Conservation (phyloP, 2,113 vertebrate genomes). For the Phrynosoma platyrhinos region DNA sequence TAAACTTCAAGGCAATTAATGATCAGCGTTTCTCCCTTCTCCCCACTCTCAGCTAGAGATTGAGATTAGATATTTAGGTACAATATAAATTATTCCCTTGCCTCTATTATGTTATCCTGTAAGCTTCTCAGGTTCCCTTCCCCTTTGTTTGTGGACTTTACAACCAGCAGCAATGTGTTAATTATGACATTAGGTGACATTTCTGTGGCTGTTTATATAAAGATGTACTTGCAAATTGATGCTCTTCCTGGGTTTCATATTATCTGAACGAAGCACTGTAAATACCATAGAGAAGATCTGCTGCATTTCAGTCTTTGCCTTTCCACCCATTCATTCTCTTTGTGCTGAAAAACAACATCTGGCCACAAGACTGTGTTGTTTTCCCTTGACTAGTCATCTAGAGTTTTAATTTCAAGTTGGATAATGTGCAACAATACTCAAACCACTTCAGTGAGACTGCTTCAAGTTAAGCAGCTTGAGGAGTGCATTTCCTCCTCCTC, state of each 20-base stretch:
- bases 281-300: neutral
- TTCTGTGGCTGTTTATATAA: rapidly evolving
- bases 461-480: conserved; percentile 13
- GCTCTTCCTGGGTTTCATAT: conserved; percentile 35
- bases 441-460: conserved; percentile 7
- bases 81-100: neutral
- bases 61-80: conserved; percentile 29
- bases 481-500: neutral
- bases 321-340: neutral
- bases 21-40: conserved; percentile 20
- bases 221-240: neutral
- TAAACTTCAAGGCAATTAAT: conserved; percentile 32
- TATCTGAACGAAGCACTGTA: neutral
- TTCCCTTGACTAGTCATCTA: conserved; percentile 5
- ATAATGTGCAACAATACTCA: neutral
- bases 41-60: conserved; percentile 15
- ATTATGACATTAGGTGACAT: neutral
- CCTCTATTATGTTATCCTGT: neutral
- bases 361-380: neutral
- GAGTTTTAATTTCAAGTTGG: neutral
- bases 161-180: conserved; percentile 8
- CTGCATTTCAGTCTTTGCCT: conserved; percentile 3
- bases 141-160: conserved; percentile 12
- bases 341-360: neutral
- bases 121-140: conserved; percentile 30